These are phyloP conservation scores for Cygnus olor DNA, from an alignment of 2,797 vertebrate species.

Conservation along the genomic window DNA sequence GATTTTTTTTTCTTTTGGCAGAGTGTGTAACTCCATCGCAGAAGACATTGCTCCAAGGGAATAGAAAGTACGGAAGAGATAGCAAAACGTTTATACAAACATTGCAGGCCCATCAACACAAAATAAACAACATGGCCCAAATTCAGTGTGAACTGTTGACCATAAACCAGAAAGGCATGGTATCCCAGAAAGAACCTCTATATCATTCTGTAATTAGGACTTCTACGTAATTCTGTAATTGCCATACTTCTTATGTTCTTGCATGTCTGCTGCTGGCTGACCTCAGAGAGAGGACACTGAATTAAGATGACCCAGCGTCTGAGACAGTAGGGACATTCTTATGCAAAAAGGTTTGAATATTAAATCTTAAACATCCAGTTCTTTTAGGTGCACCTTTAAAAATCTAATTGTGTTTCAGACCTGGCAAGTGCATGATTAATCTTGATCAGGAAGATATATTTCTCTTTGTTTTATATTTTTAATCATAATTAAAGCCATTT, in stretches of 20 bases:
- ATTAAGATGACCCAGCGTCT: background rate
- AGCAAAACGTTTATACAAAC: background rate
- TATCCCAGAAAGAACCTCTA: background rate
- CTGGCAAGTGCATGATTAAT: background rate
- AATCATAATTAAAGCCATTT: constrained; percentile 35
- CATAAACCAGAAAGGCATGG: background rate
- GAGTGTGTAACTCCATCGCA: background rate
- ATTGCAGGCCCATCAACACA: fast-evolving
- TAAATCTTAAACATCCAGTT: background rate
- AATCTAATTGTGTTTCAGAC: background rate
- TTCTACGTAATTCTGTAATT: background rate
- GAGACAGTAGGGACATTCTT: background rate
- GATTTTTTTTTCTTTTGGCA: background rate
- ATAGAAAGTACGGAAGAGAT: background rate
- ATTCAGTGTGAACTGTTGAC: background rate
- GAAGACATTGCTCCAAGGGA: background rate
- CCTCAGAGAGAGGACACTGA: too few relatives aligned
- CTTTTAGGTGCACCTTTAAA: background rate
- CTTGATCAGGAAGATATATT: constrained; percentile 7
- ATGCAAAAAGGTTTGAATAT: background rate
- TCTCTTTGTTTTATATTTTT: constrained; percentile 37
- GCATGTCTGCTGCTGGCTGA: background rate
- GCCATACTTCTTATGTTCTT: background rate
- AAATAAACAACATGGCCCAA: background rate
- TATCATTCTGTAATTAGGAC: background rate